Conservation (phyloP, 2,113 vertebrate species). For the Zapornia atra region DNA sequence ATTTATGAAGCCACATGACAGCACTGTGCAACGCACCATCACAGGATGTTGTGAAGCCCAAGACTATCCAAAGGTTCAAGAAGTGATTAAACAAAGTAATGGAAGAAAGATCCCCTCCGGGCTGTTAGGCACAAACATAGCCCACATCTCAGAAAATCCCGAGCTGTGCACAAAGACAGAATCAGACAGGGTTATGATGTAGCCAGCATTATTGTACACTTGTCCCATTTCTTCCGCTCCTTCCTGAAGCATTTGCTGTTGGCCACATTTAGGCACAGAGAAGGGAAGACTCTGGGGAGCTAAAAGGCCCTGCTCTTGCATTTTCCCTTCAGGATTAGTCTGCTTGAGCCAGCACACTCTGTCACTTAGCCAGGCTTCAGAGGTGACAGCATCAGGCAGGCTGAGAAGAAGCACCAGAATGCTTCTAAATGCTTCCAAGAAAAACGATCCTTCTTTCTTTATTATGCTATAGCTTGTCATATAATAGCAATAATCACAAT, state of each 20-base stretch:
- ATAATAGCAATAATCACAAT: slow-evolving; percentile 67
- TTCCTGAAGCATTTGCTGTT: background rate
- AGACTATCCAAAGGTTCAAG: background rate
- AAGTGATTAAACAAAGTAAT: background rate
- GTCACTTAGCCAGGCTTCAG: background rate
- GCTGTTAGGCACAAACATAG: background rate
- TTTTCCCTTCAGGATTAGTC: background rate
- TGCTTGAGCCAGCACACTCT: background rate
- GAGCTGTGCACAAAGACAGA: background rate
- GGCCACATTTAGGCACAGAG: background rate
- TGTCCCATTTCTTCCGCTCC: background rate
- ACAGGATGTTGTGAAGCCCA: background rate
- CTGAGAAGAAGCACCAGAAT: background rate
- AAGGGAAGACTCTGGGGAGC: background rate
- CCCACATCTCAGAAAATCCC: background rate
- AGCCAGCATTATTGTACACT: background rate
- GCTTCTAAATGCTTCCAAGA: slow-evolving; percentile 6
- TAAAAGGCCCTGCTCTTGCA: background rate
- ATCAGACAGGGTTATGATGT: background rate
- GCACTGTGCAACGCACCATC: fast-evolving
- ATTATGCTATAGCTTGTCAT: slow-evolving; percentile 44
- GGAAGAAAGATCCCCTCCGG: background rate
- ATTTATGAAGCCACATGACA: background rate
- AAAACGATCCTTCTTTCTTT: slow-evolving; percentile 30
- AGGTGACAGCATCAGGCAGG: background rate